A percentile compares a stretch with the other conserved stretches of the same genome.
These are phyloP conservation scores for Myioborus melanocephalus DNA, from an alignment of 2,797 vertebrate species.

Conservation along the genomic window DNA sequence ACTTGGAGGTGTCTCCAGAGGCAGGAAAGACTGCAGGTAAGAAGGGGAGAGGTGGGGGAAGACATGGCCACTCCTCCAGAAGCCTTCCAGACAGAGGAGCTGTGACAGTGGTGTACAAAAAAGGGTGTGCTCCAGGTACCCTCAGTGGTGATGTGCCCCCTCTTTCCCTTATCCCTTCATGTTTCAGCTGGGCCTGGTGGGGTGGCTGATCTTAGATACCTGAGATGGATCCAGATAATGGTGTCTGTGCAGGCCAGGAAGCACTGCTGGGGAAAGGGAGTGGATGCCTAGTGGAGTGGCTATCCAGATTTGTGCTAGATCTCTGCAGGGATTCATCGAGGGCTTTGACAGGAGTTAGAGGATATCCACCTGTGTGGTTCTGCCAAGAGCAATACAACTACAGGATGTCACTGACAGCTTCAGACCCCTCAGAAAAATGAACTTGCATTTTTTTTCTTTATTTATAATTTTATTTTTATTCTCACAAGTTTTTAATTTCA, in stretches of 20 bases:
- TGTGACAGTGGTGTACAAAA: background rate
- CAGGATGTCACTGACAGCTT: background rate
- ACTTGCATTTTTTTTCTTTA: background rate
- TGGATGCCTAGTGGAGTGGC: too few relatives aligned
- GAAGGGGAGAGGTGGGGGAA: background rate
- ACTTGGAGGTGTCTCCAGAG: background rate
- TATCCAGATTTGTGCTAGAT: background rate
- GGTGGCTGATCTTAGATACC: background rate
- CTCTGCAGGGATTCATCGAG: background rate
- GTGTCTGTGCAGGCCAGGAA: background rate
- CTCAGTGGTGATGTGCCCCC: too few relatives aligned
- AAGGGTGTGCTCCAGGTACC: rapidly evolving
- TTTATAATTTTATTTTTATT: background rate
- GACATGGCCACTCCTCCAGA: background rate
- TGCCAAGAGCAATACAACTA: background rate
- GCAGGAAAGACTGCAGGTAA: background rate
- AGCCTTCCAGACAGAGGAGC: background rate
- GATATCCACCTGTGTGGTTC: background rate
- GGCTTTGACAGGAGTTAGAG: background rate
- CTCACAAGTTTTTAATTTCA: background rate
- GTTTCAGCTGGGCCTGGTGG: background rate
- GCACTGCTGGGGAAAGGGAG: background rate
- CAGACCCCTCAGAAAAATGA: background rate
- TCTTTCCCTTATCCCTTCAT: background rate
- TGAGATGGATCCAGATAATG: background rate